Evolutionary conservation across 1,140 invertebrate genomes (phyloP), one percentile per base, ranked within the genome.

Genomic region (Drosophila yakuba): DNA sequence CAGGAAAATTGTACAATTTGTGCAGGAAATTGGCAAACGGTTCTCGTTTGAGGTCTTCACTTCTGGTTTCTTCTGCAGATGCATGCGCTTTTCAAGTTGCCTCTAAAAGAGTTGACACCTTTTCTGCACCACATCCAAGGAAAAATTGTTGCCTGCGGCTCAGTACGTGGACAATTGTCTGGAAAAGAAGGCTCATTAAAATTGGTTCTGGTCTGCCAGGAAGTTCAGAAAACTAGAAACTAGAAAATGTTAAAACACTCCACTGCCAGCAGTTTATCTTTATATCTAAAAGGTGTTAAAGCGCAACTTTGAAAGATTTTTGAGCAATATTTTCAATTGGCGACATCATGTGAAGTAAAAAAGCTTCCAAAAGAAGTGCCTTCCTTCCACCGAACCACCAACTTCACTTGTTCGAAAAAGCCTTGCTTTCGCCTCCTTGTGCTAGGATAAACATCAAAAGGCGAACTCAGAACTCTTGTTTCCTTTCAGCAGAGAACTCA

Each of bases 381-480:
- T 23, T 43, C 41, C 17, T 35, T 58, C 44, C 41, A 14, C 43
- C 4, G 39, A 17, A 52, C 36, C 60, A 39, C 64, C 44, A 74
- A 74, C 55, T 67, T 50, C 43, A 45, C 36, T 74, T 67, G 43
- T 43, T 67, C 47, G 48, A 45, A 64, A 58, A 59, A 51, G 50
- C 62, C 47, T 66, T 41, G 44, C 55, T 60, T 72, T 52, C 56
- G 57, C 61, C 44, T 51, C 60, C 59, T 66, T 77, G 48, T 68
- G 62, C 58, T 50, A 74, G 71, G 73, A 78, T 79, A 79, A 83
- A 84, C 80, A 84, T 78, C 74, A 83, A 82, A 78, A 81, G 56
- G 74, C 50, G 68, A 44, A 66, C 72, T 66, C 41, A 14, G 61
- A 43, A 57, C 72, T 75, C 39, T 66, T 66, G 60, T 57, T 85